phyloP scores from a whole-genome alignment of 2,888 invertebrate genomes.

The Octodonta nipae region DNA sequence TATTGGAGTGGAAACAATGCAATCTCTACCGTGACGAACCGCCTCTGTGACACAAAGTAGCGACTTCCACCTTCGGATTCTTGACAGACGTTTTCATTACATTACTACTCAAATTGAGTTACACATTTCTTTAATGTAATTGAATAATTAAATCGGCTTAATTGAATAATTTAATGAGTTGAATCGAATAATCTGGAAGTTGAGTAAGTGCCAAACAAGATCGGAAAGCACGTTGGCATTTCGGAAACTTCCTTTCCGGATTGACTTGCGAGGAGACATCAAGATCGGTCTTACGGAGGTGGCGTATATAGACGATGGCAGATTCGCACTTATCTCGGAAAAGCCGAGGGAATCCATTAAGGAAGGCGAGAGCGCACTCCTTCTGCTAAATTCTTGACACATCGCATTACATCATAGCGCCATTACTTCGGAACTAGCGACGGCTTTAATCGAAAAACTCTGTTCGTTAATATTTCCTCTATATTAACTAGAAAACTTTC shows the following conservation, averaged over 20 bases:
- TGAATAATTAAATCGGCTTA: too few species aligned
- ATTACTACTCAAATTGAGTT: too few species aligned
- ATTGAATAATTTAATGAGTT: too few species aligned
- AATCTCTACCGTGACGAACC: too few species aligned
- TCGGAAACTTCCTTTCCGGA: not conserved
- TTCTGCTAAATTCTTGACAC: not conserved
- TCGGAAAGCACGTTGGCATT: not conserved
- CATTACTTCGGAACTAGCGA: not conserved
- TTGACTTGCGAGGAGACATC: not conserved
- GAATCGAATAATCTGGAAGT: too few species aligned
- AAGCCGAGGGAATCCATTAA: conserved; percentile 1
- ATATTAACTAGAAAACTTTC: not conserved
- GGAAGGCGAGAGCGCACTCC: not conserved
- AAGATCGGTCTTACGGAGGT: not conserved
- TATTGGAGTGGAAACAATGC: too few species aligned
- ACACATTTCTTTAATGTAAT: too few species aligned
- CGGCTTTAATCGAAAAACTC: conserved; percentile 2
- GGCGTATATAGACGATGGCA: not conserved
- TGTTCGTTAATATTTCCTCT: conserved; percentile 2
- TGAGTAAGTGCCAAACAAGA: too few species aligned
- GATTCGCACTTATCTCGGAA: conserved; percentile 1
- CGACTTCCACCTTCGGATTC: too few species aligned
- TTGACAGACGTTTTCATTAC: too few species aligned
- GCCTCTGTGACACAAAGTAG: too few species aligned
- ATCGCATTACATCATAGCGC: conserved; percentile 1